Evolutionary conservation across 2,797 vertebrate genomes (phyloP).

Genomic region (Leucoraja ocellata): DNA sequence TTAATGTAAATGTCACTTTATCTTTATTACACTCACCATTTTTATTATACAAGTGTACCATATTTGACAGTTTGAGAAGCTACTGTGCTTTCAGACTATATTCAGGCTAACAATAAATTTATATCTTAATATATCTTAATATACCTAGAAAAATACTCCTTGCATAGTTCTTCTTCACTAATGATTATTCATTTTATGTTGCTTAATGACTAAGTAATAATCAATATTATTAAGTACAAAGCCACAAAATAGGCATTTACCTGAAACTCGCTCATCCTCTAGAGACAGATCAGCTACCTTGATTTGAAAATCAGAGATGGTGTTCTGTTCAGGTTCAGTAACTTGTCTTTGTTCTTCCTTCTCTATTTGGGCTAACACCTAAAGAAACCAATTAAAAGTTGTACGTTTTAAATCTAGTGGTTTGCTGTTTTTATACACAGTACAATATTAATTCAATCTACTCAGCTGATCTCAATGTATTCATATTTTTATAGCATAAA

Average conservation of each 20-base stretch:
- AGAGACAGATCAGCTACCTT: background rate
- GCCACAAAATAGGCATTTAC: background rate
- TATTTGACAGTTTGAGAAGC: background rate
- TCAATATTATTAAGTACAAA: no score
- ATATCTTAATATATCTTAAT: background rate
- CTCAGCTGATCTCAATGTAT: background rate
- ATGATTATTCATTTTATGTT: background rate
- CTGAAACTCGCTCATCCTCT: background rate
- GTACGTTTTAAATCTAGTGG: background rate
- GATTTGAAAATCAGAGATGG: background rate
- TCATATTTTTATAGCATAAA: background rate
- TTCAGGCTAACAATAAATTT: background rate
- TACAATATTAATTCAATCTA: background rate
- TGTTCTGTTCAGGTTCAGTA: background rate
- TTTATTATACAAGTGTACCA: background rate
- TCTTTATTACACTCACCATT: background rate
- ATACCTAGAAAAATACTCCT: background rate
- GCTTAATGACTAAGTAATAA: background rate
- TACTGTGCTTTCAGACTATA: background rate
- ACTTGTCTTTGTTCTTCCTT: slow-evolving; percentile 39
- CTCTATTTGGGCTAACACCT: slow-evolving; percentile 62
- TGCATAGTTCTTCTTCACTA: background rate
- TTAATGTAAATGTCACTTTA: no score
- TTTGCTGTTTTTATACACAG: background rate
- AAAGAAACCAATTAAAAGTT: slow-evolving; percentile 39